A percentile compares a stretch with the other conserved stretches of the same genome.
phyloP scores from a whole-genome alignment of 2,888 invertebrate species.

The Eupithecia pulchellata region DNA sequence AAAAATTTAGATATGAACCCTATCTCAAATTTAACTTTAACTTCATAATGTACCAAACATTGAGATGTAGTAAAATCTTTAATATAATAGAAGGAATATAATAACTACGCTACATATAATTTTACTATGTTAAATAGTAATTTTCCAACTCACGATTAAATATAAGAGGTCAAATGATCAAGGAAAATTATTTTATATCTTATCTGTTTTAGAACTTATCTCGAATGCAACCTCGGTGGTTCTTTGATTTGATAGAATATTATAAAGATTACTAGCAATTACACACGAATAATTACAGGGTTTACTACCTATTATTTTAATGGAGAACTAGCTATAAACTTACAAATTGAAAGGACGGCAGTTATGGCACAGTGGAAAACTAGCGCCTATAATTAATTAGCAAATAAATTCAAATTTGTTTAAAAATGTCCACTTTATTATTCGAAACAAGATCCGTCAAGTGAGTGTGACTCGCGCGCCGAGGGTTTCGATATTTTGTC shows the following conservation, averaged over 20 bases:
- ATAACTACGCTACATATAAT: neutral
- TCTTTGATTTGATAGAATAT: slow-evolving; percentile 9
- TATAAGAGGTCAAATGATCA: neutral
- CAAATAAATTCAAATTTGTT: neutral
- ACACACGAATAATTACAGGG: slow-evolving; percentile 25
- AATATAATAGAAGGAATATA: neutral
- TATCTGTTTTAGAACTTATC: neutral
- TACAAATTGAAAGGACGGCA: slow-evolving; percentile 17
- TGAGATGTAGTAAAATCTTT: neutral
- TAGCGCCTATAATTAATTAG: neutral
- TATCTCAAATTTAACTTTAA: neutral
- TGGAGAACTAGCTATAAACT: slow-evolving; percentile 17
- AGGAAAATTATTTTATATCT: slow-evolving; percentile 1
- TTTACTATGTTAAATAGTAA: neutral
- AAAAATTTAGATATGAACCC: neutral
- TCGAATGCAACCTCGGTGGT: neutral
- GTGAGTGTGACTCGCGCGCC: too few species aligned
- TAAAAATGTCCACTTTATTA: neutral
- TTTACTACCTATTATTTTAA: slow-evolving; percentile 22
- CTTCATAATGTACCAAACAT: neutral
- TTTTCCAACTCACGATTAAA: neutral
- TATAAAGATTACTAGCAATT: slow-evolving; percentile 27
- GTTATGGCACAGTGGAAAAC: slow-evolving; percentile 8
- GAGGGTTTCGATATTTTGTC: too few species aligned
- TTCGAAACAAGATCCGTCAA: too few species aligned